Evolutionary conservation across 2,113 vertebrate species (phyloP), one percentile per base, ranked within the genome.

Genomic region (Mustelus asterias): DNA sequence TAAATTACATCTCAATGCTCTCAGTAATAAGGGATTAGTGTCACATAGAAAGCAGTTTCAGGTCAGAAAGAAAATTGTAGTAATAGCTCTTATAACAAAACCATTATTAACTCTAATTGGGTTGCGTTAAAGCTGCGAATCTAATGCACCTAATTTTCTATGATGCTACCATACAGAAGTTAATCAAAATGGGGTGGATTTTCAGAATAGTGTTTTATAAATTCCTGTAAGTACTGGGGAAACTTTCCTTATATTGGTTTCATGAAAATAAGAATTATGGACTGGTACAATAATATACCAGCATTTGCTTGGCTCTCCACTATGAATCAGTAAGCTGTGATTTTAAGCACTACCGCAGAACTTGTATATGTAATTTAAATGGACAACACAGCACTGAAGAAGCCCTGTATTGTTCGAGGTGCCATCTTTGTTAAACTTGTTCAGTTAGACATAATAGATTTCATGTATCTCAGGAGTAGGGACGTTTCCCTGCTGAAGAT

Each of bases 31-130:
- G 69, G 94, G 94, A 95, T 54, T 72, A 95, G 94, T 72, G 26
- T 48, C 44, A 70, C 94, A 95, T 72, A 76, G 94, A 95, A 76
- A 69, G 26, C 94, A 44, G 94, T 41, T 76, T 95, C 16, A 48
- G 69, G 94, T 76, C 69, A 95, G 94, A 72, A 20, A 94, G 94
- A 72, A 95, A 95, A 72, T 76, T 76, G 94, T 95, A 60, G 94
- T 54, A 54, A 95, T 72, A 76, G 67, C 65, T 94, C 93, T 54
- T 95, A 13, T 95, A 95, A 95, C 44, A 76, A 72, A 48, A 76
- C 44, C 67, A 95, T 72, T 95, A 72, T 95, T 95, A 95, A 72
- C 67, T 95, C 94, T 95, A 95, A 76, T 95, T 95, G 94, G 69
- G 69, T 76, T 54, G 69, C 70, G 24, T 44, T 72, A 70, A 95